Conservation (phyloP, 2,888 invertebrate genomes). For the Quadroppia sp. region DNA sequence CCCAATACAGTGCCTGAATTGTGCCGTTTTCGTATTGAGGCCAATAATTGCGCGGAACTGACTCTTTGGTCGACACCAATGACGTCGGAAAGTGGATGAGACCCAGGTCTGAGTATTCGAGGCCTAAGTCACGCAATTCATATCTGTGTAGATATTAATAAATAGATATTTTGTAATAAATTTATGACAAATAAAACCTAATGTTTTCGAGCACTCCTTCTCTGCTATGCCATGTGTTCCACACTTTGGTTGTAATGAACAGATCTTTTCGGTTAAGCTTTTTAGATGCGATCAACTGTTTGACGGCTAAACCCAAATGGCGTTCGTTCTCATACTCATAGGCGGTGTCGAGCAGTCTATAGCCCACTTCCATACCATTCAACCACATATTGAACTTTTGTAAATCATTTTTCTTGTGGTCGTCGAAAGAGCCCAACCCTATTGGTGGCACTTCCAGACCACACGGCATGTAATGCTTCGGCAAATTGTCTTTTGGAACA, state of each 20-base stretch:
- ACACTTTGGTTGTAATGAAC: slow-evolving; percentile 33
- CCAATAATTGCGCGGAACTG: slow-evolving; percentile 14
- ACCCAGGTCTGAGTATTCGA: neutral
- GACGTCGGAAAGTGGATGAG: slow-evolving; percentile 34
- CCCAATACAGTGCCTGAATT: neutral
- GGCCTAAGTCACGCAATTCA: neutral
- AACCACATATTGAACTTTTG: neutral
- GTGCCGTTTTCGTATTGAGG: slow-evolving; percentile 19
- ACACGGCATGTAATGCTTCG: neutral
- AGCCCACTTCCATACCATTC: neutral
- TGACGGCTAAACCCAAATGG: slow-evolving; percentile 7
- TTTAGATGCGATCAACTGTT: neutral
- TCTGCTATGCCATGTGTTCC: slow-evolving; percentile 15
- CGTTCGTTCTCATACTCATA: slow-evolving; percentile 28
- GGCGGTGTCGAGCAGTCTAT: slow-evolving; percentile 29
- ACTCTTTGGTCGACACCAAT: neutral
- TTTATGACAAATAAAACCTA: neutral
- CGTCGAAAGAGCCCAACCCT: neutral
- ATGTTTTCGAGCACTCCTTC: slow-evolving; percentile 26
- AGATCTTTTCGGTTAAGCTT: slow-evolving; percentile 14
- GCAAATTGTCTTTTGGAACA: neutral
- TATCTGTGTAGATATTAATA: too few relatives aligned
- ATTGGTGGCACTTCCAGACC: neutral
- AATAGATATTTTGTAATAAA: too few relatives aligned
- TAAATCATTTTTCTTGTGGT: neutral